A percentile compares a stretch with the other conserved stretches of the same genome.
phyloP scores from a whole-genome alignment of 2,888 invertebrate species.

The Adineta ricciae region DNA sequence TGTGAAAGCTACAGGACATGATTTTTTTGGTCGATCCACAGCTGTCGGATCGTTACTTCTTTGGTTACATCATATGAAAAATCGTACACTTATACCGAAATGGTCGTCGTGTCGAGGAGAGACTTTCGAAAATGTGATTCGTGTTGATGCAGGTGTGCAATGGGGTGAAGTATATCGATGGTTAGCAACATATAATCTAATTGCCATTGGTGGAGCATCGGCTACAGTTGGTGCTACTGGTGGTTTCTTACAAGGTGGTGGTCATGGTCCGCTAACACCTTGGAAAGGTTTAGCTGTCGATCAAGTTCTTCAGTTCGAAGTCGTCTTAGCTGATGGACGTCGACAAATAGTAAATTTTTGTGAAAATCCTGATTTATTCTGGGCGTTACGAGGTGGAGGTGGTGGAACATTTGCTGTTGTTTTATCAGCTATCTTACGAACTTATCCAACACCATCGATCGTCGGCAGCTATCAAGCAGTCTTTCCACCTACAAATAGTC shows the following conservation, averaged over 20 bases:
- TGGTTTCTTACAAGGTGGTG: slow-evolving; percentile 41
- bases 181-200: not conserved
- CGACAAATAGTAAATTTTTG: slow-evolving; percentile 23
- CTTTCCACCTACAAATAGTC: not conserved
- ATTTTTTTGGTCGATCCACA: slow-evolving; percentile 34
- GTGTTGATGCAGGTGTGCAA: slow-evolving; percentile 28
- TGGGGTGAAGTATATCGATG: slow-evolving; percentile 34
- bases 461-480: not conserved
- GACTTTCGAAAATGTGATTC: not conserved
- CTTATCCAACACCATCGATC: not conserved
- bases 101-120: not conserved
- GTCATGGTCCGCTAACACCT: slow-evolving; percentile 39
- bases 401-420: slow-evolving; percentile 37
- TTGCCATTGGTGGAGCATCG: slow-evolving; percentile 38
- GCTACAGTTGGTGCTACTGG: slow-evolving; percentile 38
- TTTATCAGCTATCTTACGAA: not conserved
- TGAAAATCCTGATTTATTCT: slow-evolving; percentile 36
- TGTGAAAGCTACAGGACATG: slow-evolving; percentile 28
- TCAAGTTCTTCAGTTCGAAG: slow-evolving; percentile 37
- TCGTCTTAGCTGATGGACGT: slow-evolving; percentile 36
- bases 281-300: slow-evolving; percentile 39
- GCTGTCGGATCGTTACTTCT: not conserved
- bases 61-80: slow-evolving; percentile 12
- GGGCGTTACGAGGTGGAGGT: slow-evolving; percentile 37
- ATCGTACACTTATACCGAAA: not conserved